A percentile compares a stretch with the other conserved stretches of the same genome.
Evolutionary conservation across 2,888 invertebrate genomes (phyloP).

Genomic region (Holacanthella duospinosa): DNA sequence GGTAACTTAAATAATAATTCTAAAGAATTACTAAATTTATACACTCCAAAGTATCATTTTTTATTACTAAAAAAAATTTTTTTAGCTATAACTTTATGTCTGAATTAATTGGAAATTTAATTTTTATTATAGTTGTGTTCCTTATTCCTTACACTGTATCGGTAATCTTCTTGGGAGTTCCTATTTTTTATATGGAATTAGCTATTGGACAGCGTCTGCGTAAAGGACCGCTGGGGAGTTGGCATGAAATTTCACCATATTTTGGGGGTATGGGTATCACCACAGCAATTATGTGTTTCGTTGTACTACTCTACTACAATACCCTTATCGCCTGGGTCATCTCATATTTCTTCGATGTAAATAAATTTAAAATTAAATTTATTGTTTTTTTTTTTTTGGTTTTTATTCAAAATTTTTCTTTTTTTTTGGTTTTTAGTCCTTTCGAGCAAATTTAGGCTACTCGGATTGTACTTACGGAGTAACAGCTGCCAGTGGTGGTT

Average conservation of each 20-base stretch:
- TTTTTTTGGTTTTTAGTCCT: too few relatives aligned
- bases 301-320: slow-evolving; percentile 9
- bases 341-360: slow-evolving; percentile 18
- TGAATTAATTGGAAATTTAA: neutral
- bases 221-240: slow-evolving; percentile 19
- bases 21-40: too few relatives aligned
- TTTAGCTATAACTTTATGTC: neutral
- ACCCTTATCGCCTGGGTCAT: slow-evolving; percentile 17
- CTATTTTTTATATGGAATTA: slow-evolving; percentile 23
- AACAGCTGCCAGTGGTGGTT: too few relatives aligned
- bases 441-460: too few relatives aligned
- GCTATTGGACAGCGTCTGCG: slow-evolving; percentile 23
- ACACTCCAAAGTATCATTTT: neutral
- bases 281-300: slow-evolving; percentile 9
- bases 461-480: too few relatives aligned
- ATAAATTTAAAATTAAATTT: slow-evolving; percentile 3
- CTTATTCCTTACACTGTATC: slow-evolving; percentile 23
- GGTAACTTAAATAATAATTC: neutral
- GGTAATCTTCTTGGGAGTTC: slow-evolving; percentile 18
- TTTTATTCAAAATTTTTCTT: too few relatives aligned
- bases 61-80: too few relatives aligned
- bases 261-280: slow-evolving; percentile 21
- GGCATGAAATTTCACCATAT: slow-evolving; percentile 20
- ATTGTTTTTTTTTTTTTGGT: too few relatives aligned
- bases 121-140: slow-evolving; percentile 13